Evolutionary conservation across 2,797 vertebrate species (phyloP).

Genomic region (Brachyrhaphis roseni): DNA sequence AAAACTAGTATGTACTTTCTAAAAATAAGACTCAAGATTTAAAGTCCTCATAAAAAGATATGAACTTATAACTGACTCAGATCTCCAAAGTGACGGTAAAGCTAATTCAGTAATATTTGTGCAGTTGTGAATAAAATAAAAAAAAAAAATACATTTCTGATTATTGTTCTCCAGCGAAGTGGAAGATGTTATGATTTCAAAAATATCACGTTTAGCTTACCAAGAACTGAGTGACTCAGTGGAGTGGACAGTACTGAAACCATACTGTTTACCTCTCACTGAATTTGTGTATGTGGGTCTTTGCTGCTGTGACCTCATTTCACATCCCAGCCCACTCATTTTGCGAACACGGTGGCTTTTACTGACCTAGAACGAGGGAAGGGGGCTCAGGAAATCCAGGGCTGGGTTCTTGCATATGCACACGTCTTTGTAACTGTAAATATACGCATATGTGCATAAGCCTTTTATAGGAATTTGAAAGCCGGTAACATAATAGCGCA

Average conservation of each 20-base stretch:
- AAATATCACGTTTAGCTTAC: constrained; percentile 24
- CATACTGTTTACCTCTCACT: constrained; percentile 13
- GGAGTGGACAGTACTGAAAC: constrained; percentile 25
- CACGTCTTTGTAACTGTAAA: constrained; percentile 59
- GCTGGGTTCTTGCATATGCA: constrained; percentile 26
- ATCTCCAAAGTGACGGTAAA: not conserved
- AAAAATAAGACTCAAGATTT: not conserved
- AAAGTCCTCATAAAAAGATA: not conserved
- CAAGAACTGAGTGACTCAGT: constrained; percentile 20
- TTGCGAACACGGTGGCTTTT: constrained; percentile 65
- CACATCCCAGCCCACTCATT: constrained; percentile 66
- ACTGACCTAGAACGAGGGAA: constrained; percentile 68
- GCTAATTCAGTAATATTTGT: not conserved
- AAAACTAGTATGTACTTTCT: not conserved
- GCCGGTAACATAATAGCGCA: constrained; percentile 70
- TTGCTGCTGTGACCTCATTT: constrained; percentile 73
- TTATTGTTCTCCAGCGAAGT: no score
- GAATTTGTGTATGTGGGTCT: constrained; percentile 17
- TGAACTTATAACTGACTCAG: not conserved
- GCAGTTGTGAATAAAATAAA: not conserved
- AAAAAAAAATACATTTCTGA: not conserved
- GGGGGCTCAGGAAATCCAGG: constrained; percentile 60
- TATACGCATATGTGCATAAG: constrained; percentile 62
- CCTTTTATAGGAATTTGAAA: constrained; percentile 69
- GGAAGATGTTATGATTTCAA: constrained; percentile 1